Evolutionary conservation across 2,888 invertebrate genomes (phyloP), one percentile per base, ranked within the genome.

Genomic region (Sclerodermus sp.): DNA sequence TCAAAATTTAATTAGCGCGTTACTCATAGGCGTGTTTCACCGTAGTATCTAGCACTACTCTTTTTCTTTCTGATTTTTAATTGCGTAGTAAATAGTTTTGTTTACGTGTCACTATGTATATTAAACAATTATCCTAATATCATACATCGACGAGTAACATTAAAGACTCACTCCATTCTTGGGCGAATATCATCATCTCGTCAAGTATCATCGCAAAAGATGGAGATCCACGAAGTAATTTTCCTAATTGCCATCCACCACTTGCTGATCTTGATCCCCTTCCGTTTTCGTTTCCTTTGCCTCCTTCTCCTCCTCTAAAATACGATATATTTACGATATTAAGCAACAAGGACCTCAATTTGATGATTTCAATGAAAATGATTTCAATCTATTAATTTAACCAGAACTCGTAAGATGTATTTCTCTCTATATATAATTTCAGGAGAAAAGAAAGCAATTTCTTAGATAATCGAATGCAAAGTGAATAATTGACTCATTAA

Each of bases 41-140:
- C 29, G 51, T 53, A 53, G 45, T 54, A 54, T 49, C 47, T 53
- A 59, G 44, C 54, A 50, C 59, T 60, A 56, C 51, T 51, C 42
- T 46, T 9, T 40, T 46, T 53, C 23, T 47, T 14, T 51, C 16
- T 16, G 41, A 52, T 49, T 18, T 34, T 56, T 43, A 57, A 49
- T 53, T 53, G 55, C 50, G 42, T 55, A 47, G 55, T 63, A 60
- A 49, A 58, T 53, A 53, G 57, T 55, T 55, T 45, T 47, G 45
- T 58, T 59, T 47, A 56, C 48, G 57, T 53, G 38, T 55, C 54
- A 54, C 54, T 59, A 61, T 59, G 53, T 62, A 60, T 61, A 67
- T 67, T 65, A 70, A 73, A 72, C 65, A 71, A 68, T 70, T 56
- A 69, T 73, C 60, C 75, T 72, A 73, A 56, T 74, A 71, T 73